Percentiles rank a stretch among this genome's conserved stretches.
Evolutionary conservation across 1,140 invertebrate species (phyloP).

Genomic region (Hyles euphorbiae): DNA sequence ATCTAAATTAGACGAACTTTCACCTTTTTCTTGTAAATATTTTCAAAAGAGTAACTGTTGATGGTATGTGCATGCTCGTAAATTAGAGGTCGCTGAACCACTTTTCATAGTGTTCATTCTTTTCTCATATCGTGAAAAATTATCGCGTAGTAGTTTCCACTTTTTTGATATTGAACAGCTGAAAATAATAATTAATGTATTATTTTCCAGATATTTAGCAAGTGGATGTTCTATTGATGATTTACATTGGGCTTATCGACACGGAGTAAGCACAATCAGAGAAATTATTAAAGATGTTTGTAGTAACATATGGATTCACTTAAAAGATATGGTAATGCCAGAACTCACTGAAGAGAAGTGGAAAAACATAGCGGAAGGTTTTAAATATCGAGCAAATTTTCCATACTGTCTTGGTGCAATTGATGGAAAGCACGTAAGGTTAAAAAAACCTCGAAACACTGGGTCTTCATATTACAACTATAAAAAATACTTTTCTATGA

Average conservation of each 20-base stretch:
- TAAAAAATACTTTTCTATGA: constrained; percentile 2
- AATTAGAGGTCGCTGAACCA: constrained; percentile 23
- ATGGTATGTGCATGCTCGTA: constrained; percentile 17
- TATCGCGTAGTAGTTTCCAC: constrained; percentile 27
- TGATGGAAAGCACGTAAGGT: constrained; percentile 4
- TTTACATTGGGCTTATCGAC: constrained; percentile 41
- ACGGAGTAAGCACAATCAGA: constrained; percentile 35
- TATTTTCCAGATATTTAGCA: constrained; percentile 40
- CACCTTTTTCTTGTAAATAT: constrained; percentile 15
- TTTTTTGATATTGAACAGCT: constrained; percentile 23
- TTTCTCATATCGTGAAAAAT: constrained; percentile 21
- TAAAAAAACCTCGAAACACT: neutral
- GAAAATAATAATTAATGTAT: constrained; percentile 19
- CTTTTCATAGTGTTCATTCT: constrained; percentile 23
- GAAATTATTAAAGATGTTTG: constrained; percentile 36
- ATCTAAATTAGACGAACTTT: neutral
- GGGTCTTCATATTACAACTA: neutral
- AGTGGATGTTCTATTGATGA: constrained; percentile 40
- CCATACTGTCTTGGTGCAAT: constrained; percentile 29
- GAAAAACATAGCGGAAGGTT: constrained; percentile 32
- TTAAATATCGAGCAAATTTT: constrained; percentile 12
- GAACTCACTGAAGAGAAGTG: constrained; percentile 38
- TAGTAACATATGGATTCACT: constrained; percentile 32
- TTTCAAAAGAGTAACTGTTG: constrained; percentile 21
- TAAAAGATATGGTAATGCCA: constrained; percentile 28